Evolutionary conservation across 2,113 vertebrate genomes (phyloP).

Genomic region (Phrynosoma blainvillii): DNA sequence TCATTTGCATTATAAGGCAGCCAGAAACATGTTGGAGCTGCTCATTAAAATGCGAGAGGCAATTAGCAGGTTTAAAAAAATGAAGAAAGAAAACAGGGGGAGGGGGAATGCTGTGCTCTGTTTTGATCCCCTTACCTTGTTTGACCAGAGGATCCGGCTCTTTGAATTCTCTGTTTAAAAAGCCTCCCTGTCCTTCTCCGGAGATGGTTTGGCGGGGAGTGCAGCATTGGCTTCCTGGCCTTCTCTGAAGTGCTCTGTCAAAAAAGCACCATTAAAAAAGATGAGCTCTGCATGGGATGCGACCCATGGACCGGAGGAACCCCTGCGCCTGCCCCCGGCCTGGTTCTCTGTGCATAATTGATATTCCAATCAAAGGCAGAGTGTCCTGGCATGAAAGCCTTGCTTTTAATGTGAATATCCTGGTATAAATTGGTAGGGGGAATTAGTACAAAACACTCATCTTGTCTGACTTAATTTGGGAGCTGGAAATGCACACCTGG

Average conservation of each 20-base stretch:
- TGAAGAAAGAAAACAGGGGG: too few relatives aligned
- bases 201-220: not conserved
- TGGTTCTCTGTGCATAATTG: not conserved
- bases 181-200: not conserved
- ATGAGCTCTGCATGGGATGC: not conserved
- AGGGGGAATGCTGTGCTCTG: not conserved
- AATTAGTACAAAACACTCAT: not conserved
- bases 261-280: not conserved
- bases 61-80: not conserved
- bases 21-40: not conserved
- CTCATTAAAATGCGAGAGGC: constrained; percentile 37
- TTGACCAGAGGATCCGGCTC: constrained; percentile 1
- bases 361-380: not conserved
- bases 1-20: constrained; percentile 3
- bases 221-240: not conserved
- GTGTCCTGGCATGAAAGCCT: not conserved
- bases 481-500: too few relatives aligned
- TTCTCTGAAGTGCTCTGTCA: not conserved
- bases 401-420: not conserved
- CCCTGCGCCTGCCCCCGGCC: too few relatives aligned
- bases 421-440: not conserved
- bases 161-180: constrained; percentile 21
- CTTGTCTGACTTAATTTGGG: too few relatives aligned
- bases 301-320: not conserved
- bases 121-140: not conserved